Conservation (phyloP, 2,797 vertebrate genomes). For the Cirrhinus mrigala region DNA sequence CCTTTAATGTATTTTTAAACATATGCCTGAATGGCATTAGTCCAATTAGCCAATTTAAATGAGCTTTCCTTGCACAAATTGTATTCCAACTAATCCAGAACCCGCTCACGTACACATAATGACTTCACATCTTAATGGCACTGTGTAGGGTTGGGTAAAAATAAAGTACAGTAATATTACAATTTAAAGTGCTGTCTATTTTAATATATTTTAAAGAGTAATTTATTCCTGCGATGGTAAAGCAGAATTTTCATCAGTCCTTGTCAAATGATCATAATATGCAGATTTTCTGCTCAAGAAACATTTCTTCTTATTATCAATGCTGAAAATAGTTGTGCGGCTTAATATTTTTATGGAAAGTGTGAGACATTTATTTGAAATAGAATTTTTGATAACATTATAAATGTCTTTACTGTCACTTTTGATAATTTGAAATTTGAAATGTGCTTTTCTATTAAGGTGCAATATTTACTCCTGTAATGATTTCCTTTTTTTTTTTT, state of each 20-base stretch:
- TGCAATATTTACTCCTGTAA: neutral
- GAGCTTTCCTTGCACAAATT: neutral
- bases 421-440: neutral
- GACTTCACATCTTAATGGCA: neutral
- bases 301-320: too few species aligned
- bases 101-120: neutral
- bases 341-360: too few species aligned
- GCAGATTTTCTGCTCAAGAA: too few species aligned
- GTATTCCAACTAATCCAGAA: neutral
- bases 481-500: neutral
- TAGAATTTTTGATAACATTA: neutral
- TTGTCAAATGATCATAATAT: too few species aligned
- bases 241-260: too few species aligned
- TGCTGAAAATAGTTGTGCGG: too few species aligned
- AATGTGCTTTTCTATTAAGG: neutral
- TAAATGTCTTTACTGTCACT: neutral
- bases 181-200: too few species aligned
- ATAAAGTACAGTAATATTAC: too few species aligned
- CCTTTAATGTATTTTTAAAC: neutral
- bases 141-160: neutral
- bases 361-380: neutral
- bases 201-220: too few species aligned
- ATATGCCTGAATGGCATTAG: neutral
- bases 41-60: neutral
- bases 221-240: too few species aligned